Conservation (phyloP, 2,113 vertebrate species). For the Ifrita kowaldi region DNA sequence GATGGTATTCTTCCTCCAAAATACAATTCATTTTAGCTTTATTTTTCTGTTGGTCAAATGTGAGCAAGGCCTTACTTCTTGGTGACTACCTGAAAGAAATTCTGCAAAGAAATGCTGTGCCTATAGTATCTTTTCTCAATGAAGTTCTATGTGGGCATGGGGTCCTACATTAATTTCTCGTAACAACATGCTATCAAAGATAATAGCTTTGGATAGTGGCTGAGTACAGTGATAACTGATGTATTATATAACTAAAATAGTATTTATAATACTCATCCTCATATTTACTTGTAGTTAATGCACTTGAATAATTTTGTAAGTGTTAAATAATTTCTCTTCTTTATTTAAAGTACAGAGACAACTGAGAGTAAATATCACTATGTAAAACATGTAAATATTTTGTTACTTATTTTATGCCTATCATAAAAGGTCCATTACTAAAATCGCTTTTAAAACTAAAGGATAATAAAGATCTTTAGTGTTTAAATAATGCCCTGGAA, state of each 20-base stretch:
- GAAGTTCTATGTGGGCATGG: not conserved
- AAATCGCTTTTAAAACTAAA: not conserved
- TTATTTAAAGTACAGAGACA: not conserved
- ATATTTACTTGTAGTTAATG: not conserved
- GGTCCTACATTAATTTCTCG: not conserved
- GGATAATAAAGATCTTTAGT: not conserved
- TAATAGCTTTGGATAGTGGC: not conserved
- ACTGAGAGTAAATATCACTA: not conserved
- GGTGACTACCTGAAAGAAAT: not conserved
- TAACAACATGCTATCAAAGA: not conserved
- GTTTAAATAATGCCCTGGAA: not conserved
- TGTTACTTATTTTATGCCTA: not conserved
- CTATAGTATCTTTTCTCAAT: not conserved
- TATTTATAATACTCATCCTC: not conserved
- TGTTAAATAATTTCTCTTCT: not conserved
- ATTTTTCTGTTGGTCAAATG: not conserved
- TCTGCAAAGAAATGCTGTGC: not conserved
- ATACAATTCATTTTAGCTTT: not conserved
- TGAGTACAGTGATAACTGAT: not conserved
- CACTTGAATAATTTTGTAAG: not conserved
- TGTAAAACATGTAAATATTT: not conserved
- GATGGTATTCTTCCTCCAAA: not conserved
- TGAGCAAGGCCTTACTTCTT: not conserved
- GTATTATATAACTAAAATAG: not conserved
- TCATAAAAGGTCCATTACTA: not conserved